Conservation (phyloP, 1,140 invertebrate species). For the Holotrichia oblita region DNA sequence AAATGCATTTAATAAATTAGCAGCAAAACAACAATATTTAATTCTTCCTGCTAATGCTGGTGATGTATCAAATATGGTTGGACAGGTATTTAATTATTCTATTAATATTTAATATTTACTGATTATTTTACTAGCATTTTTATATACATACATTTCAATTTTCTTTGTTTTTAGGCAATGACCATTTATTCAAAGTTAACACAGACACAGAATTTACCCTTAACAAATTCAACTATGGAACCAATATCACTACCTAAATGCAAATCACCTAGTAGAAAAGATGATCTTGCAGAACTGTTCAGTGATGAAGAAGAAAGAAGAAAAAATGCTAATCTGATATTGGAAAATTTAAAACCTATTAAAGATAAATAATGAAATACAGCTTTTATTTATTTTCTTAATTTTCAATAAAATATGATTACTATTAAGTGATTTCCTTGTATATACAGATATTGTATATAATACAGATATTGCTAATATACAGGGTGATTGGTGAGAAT, state of each 20-base stretch:
- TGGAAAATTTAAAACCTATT: slow-evolving; percentile 37
- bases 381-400: slow-evolving; percentile 38
- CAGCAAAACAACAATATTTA: slow-evolving; percentile 92
- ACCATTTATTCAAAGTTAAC: slow-evolving; percentile 75
- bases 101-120: too few relatives aligned
- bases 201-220: slow-evolving; percentile 46
- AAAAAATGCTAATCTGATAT: slow-evolving; percentile 46
- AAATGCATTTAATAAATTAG: slow-evolving; percentile 90
- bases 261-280: slow-evolving; percentile 41
- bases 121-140: background rate
- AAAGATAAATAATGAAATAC: slow-evolving; percentile 42
- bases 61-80: slow-evolving; percentile 85
- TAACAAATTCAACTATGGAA: slow-evolving; percentile 42
- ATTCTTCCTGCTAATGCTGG: slow-evolving; percentile 91
- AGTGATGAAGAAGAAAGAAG: slow-evolving; percentile 66
- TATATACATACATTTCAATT: slow-evolving; percentile 42
- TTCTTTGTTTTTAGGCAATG: slow-evolving; percentile 68
- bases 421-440: too few relatives aligned
- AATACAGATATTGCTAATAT: too few relatives aligned
- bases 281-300: slow-evolving; percentile 65
- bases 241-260: slow-evolving; percentile 41
- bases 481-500: too few relatives aligned
- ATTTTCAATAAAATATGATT: slow-evolving; percentile 65
- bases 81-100: slow-evolving; percentile 73
- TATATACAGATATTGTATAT: too few relatives aligned